Base-by-base conservation (phyloP, 2,113 vertebrate species). In the Burhinus bistriatus region DNA sequence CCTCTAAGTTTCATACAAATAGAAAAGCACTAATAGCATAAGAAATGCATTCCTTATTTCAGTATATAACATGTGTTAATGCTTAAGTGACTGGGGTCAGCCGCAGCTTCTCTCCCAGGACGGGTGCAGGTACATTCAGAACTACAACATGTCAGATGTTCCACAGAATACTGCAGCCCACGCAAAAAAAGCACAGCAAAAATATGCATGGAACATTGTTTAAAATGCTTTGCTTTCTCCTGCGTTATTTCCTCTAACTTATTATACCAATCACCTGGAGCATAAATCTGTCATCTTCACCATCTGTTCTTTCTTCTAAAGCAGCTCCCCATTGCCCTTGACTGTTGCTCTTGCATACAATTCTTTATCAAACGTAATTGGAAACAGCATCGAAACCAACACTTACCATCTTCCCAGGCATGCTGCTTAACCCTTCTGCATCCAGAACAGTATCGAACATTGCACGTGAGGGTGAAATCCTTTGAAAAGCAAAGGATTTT, bases 251-350 rank as follows among this genome's bases (percentile, higher is more conserved):
- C 66, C 66, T 91, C 47, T 42, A 83, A 57, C 58, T 95, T 89
- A 83, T 95, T 94, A 76, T 52, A 85, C 36, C 91, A 93, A 51
- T 94, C 81, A 96, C 89, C 94, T 97, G 91, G 40, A 91, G 49
- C 87, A 97, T 95, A 95, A 93, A 95, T 95, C 73, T 85, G 57
- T 77, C 68, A 73, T 73, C 81, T 89, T 94, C 65, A 65, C 58
- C 91, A 91, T 91, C 91, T 93, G 89, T 61, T 94, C 57, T 77
- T 80, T 92, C 65, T 96, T 95, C 70, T 69, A 71, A 85, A 82
- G 70, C 70, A 89, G 62, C 30, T 92, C 66, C 29, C 54, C 44
- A 38, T 36, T 92, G 51, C 52, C 83, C 30, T 59, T 91, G 44
- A 77, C 57, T 61, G 8, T 19, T 81, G n/a, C 9, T 81, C 64